Percentiles rank a stretch among this genome's conserved stretches.
phyloP scores from a whole-genome alignment of 2,797 vertebrate species.

The Novumbra hubbsi region DNA sequence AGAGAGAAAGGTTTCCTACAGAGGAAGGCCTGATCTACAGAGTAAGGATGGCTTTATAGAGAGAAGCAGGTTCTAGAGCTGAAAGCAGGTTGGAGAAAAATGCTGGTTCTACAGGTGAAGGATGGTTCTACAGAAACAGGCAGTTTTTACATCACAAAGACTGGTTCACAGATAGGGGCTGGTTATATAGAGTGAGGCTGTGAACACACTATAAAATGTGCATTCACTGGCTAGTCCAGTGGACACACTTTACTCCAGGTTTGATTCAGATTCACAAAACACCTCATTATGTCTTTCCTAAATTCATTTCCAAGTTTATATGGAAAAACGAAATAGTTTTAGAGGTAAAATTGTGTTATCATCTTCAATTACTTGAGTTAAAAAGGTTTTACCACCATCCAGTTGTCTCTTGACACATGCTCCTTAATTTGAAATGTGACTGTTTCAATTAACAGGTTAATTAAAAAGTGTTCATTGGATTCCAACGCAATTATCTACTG shows the following conservation, averaged over 20 bases:
- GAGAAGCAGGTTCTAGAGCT: too few relatives aligned
- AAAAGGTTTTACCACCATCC: constrained; percentile 26
- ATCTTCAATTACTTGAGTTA: constrained; percentile 31
- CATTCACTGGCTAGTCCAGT: background rate
- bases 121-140: too few relatives aligned
- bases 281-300: constrained; percentile 19
- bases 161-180: too few relatives aligned
- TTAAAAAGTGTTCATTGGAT: constrained; percentile 53
- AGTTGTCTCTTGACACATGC: constrained; percentile 38
- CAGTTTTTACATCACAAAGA: too few relatives aligned
- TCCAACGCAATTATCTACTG: constrained; percentile 53
- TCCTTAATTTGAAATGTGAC: constrained; percentile 36
- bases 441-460: constrained; percentile 54
- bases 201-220: background rate
- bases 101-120: too few relatives aligned
- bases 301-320: constrained; percentile 7
- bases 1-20: too few relatives aligned
- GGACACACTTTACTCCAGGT: constrained; percentile 23
- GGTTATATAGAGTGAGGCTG: too few relatives aligned
- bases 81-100: too few relatives aligned
- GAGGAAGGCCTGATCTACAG: too few relatives aligned
- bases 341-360: constrained; percentile 24
- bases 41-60: too few relatives aligned
- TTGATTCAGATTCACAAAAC: constrained; percentile 29
- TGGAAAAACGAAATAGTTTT: constrained; percentile 34